A percentile compares a stretch with the other conserved stretches of the same genome.
Evolutionary conservation across 2,797 vertebrate genomes (phyloP).

Genomic region (Phrynocephalus vlangalii): DNA sequence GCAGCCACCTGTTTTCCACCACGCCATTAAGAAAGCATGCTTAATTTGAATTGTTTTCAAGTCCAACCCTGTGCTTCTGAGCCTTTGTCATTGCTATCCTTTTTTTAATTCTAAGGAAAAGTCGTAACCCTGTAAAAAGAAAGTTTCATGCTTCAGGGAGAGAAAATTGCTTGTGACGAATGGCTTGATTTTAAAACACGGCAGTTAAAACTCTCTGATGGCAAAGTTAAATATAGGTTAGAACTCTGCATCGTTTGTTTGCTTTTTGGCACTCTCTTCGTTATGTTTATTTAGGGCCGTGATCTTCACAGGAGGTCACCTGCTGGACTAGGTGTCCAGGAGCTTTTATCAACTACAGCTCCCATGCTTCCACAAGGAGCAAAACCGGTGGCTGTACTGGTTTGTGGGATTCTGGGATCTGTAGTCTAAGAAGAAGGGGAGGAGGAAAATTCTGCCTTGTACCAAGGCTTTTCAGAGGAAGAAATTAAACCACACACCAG

Average conservation of each 20-base stretch:
- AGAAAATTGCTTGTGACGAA: accelerated
- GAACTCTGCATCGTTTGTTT: not conserved
- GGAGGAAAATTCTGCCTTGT: slow-evolving; percentile 1
- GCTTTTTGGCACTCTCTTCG: accelerated
- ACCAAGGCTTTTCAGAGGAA: slow-evolving; percentile 48
- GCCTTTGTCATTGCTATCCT: not conserved
- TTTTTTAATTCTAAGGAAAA: not conserved
- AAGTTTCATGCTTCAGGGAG: not conserved
- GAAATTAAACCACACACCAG: slow-evolving; percentile 47
- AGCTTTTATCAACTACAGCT: no score
- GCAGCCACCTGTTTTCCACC: not conserved
- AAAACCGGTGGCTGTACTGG: no score
- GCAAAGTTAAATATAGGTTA: accelerated
- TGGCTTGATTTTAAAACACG: not conserved
- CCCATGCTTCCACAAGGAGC: no score
- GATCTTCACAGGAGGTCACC: slow-evolving; percentile 11
- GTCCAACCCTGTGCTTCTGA: accelerated
- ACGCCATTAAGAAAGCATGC: slow-evolving; percentile 42
- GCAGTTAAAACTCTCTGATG: not conserved
- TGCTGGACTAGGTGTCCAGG: not conserved
- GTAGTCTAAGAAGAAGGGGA: no score
- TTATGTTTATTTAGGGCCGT: not conserved
- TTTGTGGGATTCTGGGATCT: no score
- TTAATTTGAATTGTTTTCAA: not conserved
- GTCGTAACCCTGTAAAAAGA: not conserved